Conservation (phyloP, 2,797 vertebrate species). For the Nyctalus aviator region DNA sequence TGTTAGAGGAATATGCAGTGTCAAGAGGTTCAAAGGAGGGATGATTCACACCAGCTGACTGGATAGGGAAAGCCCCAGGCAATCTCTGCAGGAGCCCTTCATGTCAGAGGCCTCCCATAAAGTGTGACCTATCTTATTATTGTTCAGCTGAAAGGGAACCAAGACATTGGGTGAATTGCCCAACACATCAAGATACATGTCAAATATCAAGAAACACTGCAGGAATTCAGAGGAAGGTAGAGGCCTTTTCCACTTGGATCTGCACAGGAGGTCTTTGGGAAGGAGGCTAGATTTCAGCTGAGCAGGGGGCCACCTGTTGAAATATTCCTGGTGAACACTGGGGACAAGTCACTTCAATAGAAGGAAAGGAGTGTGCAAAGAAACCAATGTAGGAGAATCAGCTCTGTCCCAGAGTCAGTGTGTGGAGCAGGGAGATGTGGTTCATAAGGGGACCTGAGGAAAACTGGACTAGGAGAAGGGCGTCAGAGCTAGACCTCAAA, state of each 20-base stretch:
- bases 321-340: not conserved
- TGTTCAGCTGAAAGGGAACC: not conserved
- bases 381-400: not conserved
- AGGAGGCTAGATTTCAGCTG: not conserved
- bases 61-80: not conserved
- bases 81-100: not conserved
- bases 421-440: not conserved
- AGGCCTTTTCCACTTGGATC: not conserved
- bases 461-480: not conserved
- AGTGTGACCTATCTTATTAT: not conserved
- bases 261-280: not conserved
- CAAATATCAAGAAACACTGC: not conserved
- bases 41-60: constrained; percentile 16
- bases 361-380: not conserved
- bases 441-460: not conserved
- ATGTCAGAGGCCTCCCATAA: not conserved
- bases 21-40: not conserved
- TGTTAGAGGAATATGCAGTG: not conserved
- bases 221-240: not conserved
- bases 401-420: not conserved
- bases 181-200: not conserved
- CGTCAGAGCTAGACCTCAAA: not conserved
- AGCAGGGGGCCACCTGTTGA: not conserved
- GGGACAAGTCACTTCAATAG: not conserved
- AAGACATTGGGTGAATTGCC: not conserved